These are phyloP conservation scores for Lordiphosa collinella DNA, from an alignment of 1,140 invertebrate species.

Conservation along the genomic window DNA sequence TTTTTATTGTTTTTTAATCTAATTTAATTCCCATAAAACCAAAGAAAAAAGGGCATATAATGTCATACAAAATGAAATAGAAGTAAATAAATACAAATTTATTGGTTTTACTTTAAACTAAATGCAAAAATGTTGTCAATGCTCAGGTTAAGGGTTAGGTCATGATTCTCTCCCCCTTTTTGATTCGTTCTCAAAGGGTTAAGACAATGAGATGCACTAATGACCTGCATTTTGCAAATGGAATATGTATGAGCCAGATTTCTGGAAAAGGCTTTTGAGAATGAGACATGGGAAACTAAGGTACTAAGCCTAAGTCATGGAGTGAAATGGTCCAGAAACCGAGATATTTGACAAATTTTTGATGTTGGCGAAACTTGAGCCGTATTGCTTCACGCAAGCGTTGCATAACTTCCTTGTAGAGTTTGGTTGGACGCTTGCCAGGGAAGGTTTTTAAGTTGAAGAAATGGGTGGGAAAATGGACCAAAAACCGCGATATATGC, in stretches of 20 bases:
- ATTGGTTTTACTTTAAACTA: conserved; percentile 40
- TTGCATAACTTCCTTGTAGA: too few species aligned
- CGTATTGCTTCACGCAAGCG: too few species aligned
- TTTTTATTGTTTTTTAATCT: conserved; percentile 69
- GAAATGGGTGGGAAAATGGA: too few species aligned
- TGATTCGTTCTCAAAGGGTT: conserved; percentile 3
- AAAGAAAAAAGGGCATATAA: neutral
- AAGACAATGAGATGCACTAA: conserved; percentile 37
- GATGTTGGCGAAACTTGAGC: too few species aligned
- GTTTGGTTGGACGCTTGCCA: too few species aligned
- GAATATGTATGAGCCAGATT: conserved; percentile 1
- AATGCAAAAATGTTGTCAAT: neutral
- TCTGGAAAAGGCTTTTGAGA: too few species aligned
- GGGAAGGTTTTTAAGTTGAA: too few species aligned
- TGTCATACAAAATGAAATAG: conserved; percentile 12
- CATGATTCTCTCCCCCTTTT: neutral
- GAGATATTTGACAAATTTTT: too few species aligned
- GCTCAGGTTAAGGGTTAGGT: neutral
- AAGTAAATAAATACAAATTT: conserved; percentile 39
- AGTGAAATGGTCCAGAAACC: too few species aligned
- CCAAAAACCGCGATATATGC: too few species aligned
- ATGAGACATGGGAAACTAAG: neutral
- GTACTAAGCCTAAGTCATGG: too few species aligned
- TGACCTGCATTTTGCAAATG: conserved; percentile 61
- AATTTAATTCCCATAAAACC: conserved; percentile 64